Base-by-base conservation (phyloP, 2,113 vertebrate genomes). In the Podilymbus podiceps region DNA sequence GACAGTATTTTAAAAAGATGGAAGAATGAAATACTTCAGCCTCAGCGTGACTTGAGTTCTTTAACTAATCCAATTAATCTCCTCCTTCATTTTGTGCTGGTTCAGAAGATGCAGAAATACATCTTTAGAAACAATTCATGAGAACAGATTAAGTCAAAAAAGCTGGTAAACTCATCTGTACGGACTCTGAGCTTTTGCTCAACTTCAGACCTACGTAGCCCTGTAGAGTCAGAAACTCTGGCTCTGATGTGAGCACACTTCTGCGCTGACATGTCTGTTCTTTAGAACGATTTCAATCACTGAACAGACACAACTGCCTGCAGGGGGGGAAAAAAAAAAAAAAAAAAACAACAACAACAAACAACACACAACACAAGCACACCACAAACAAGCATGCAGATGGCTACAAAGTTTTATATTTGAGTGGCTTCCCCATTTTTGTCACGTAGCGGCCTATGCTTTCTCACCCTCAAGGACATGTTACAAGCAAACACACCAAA, bases 171-270 rank as follows among this genome's bases (percentile, higher is more conserved):
- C 11, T 17, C 20, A n/a, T 46, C 27, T 33, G 38, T 19, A 35
- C 30, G 13, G 4, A 62, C 8, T 8, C 40, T 10, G 35, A 74
- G 73, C 16, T 78, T 74, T 52, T 60, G 42, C 60, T 72, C 59
- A 60, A 10, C 13, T 25, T 3, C 19, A 68, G 21, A 38, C 2
- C 20, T 27, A 19, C 0, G 3, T 3, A 67, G 55, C 14, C 24
- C 62, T 64, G 35, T 28, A 71, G 19, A 71, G 35, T 5, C 35
- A 89, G 63, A 22, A 90, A 72, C 33, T 28, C 33, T 46, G 42
- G 25, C 38, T 80, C 58, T 14, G 31, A 68, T 8, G 23, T 11
- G 10, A 75, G 22, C 55, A 22, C 24, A 6, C 16, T 56, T 31
- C 47, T 62, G 25, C 25, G 25, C 4, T n/a, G 78, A 24, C 13